Evolutionary conservation across 2,888 invertebrate species (phyloP).

Genomic region (Auanema freiburgensis): DNA sequence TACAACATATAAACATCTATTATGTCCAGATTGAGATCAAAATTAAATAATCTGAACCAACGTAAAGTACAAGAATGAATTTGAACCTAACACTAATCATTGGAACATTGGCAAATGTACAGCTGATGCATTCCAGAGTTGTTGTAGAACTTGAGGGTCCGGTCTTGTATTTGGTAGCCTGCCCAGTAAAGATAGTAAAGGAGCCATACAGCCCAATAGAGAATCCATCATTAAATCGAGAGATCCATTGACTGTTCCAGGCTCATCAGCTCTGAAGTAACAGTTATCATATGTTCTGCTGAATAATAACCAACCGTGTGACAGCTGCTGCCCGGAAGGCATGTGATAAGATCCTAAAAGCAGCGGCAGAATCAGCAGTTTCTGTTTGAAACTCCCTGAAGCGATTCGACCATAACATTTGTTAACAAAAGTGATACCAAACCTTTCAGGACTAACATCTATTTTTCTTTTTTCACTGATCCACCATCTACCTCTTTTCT

Average conservation of each 20-base stretch:
- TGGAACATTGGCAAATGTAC: conserved; percentile 56
- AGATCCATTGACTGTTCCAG: conserved; percentile 52
- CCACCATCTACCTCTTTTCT: conserved; percentile 57
- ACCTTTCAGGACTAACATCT: conserved; percentile 47
- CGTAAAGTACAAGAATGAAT: conserved; percentile 9
- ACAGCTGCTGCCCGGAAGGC: conserved; percentile 43
- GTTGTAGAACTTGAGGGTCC: conserved; percentile 27
- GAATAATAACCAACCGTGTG: conserved; percentile 21
- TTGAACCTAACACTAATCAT: conserved; percentile 11
- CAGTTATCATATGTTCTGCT: too few relatives aligned
- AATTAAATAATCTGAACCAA: too few relatives aligned
- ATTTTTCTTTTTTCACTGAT: conserved; percentile 46
- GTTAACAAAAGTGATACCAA: too few relatives aligned
- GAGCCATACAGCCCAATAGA: conserved; percentile 49
- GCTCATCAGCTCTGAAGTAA: conserved; percentile 46
- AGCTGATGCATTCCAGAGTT: conserved; percentile 48
- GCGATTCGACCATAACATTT: background rate
- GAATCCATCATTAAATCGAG: conserved; percentile 59
- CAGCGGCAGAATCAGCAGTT: conserved; percentile 46
- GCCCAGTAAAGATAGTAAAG: conserved; percentile 41
- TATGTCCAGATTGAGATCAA: too few relatives aligned
- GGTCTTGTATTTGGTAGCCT: conserved; percentile 38
- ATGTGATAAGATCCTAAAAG: conserved; percentile 50
- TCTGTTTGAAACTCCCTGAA: conserved; percentile 32
- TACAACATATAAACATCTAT: too few relatives aligned